Evolutionary conservation across 2,888 invertebrate species (phyloP).

Genomic region (Lasioglossum leucozonium): DNA sequence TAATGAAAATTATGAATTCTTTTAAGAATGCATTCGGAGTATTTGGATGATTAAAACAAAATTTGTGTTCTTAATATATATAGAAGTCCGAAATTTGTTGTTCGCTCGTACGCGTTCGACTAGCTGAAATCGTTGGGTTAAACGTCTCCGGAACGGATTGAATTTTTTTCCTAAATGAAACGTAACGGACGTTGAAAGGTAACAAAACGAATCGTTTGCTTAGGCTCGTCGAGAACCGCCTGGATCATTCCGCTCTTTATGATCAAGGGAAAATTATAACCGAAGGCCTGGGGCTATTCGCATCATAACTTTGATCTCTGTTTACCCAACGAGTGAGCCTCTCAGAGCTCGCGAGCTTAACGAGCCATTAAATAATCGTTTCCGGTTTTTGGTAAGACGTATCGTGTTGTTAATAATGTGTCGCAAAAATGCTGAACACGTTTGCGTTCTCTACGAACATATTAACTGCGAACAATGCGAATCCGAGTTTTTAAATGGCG

Average conservation of each 20-base stretch:
- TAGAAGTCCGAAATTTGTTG: not conserved
- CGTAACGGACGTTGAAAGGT: conserved; percentile 18
- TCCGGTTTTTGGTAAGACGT: not conserved
- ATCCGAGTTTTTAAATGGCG: not conserved
- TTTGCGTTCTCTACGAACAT: not conserved
- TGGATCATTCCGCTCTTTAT: conserved; percentile 47
- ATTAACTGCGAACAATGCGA: too few species aligned
- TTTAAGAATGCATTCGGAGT: not conserved
- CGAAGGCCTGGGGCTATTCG: conserved; percentile 45
- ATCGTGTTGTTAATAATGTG: not conserved
- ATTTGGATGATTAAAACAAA: not conserved
- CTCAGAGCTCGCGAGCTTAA: conserved; percentile 54
- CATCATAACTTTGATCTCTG: conserved; percentile 61
- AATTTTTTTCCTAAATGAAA: conserved; percentile 25
- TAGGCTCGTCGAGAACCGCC: conserved; percentile 43
- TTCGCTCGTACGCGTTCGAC: not conserved
- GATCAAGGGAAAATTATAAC: conserved; percentile 60
- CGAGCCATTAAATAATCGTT: conserved; percentile 67
- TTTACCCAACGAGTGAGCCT: conserved; percentile 48
- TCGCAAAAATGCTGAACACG: not conserved
- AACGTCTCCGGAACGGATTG: not conserved
- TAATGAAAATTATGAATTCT: too few species aligned
- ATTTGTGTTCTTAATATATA: too few species aligned
- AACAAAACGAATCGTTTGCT: conserved; percentile 47
- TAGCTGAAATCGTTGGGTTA: not conserved